phyloP scores from a whole-genome alignment of 2,888 invertebrate species.

The Mallateleia sp. region DNA sequence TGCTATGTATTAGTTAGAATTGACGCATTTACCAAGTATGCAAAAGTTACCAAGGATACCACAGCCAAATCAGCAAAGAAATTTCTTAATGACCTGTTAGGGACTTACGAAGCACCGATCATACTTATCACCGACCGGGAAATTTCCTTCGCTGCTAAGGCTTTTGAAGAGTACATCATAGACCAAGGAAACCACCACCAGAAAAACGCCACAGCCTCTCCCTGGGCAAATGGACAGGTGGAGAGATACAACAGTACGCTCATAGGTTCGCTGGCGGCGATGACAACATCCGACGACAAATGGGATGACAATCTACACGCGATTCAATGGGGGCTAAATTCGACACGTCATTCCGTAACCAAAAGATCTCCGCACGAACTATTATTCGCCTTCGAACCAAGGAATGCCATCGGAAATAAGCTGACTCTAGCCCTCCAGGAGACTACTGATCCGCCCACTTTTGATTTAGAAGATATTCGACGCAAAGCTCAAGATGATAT shows the following conservation, averaged over 20 bases:
- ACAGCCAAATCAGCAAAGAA: background rate
- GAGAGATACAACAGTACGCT: constrained; percentile 7
- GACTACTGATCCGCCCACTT: background rate
- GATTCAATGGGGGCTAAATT: constrained; percentile 17
- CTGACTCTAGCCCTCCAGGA: constrained; percentile 9
- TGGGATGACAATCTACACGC: background rate
- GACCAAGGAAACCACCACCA: background rate
- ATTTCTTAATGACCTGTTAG: background rate
- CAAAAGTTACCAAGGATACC: background rate
- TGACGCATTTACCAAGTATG: constrained; percentile 23
- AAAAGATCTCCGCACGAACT: constrained; percentile 6
- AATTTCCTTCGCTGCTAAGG: background rate
- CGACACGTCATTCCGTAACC: background rate
- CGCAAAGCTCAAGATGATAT: background rate
- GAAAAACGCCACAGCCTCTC: background rate
- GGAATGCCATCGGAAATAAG: constrained; percentile 25
- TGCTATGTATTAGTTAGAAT: background rate
- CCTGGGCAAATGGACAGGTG: constrained; percentile 10
- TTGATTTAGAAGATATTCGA: background rate
- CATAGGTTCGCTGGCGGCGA: background rate
- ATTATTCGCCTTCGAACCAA: constrained; percentile 1
- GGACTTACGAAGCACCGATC: background rate
- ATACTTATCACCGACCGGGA: background rate
- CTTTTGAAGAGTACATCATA: background rate
- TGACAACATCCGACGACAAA: background rate